These are phyloP conservation scores for Hyla sarda DNA, from an alignment of 2,113 vertebrate genomes.

Conservation along the genomic window DNA sequence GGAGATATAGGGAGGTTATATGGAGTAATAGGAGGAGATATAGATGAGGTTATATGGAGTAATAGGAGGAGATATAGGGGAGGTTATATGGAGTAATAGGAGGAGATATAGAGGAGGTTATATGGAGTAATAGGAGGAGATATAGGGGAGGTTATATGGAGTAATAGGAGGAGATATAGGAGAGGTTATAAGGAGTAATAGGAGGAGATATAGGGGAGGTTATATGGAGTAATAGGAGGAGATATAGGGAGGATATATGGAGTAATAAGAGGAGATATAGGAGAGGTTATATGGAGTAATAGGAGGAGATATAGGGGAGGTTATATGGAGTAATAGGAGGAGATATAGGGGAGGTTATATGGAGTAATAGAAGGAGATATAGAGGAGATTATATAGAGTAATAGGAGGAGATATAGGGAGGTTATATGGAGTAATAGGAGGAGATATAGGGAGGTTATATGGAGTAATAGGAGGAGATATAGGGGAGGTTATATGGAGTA, in stretches of 20 bases:
- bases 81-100: neutral
- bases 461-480: neutral
- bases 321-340: neutral
- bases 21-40: no score
- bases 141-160: constrained; percentile 1
- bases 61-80: neutral
- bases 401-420: constrained; percentile 2
- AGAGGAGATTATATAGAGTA: no score
- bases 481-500: constrained; percentile 1
- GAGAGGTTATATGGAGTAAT: neutral
- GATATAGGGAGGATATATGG: neutral
- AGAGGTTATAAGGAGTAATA: neutral
- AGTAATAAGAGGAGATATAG: neutral
- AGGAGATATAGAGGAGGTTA: neutral
- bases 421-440: constrained; percentile 14
- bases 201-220: constrained; percentile 2
- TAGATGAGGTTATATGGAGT: neutral
- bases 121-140: constrained; percentile 4
- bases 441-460: neutral
- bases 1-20: neutral
- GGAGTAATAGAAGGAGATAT: constrained; percentile 2
- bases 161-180: neutral
- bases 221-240: neutral
- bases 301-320: neutral
- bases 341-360: neutral